Conservation (phyloP, 2,888 invertebrate genomes). For the Drosophila vallismaia region DNA sequence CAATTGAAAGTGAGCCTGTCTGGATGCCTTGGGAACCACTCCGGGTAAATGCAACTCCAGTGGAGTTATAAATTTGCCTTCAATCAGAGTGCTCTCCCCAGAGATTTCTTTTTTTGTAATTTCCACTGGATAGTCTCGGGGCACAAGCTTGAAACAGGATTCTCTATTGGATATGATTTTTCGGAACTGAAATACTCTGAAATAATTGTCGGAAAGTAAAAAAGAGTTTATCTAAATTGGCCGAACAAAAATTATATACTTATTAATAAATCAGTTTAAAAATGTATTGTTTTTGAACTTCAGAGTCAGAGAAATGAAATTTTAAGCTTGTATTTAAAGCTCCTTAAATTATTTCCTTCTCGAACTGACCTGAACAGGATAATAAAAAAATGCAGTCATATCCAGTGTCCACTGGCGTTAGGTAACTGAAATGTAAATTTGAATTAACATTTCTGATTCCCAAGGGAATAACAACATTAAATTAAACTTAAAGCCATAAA, state of each 20-base stretch:
- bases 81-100: slow-evolving; percentile 89
- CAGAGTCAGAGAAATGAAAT: background rate
- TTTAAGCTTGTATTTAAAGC: background rate
- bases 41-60: slow-evolving; percentile 92
- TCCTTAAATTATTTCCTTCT: background rate
- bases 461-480: background rate
- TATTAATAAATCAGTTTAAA: background rate
- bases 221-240: slow-evolving; percentile 1
- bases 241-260: background rate
- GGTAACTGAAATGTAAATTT: slow-evolving; percentile 34
- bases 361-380: slow-evolving; percentile 22
- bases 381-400: slow-evolving; percentile 17
- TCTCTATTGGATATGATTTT: slow-evolving; percentile 94
- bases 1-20: slow-evolving; percentile 93
- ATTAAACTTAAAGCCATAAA: slow-evolving; percentile 7
- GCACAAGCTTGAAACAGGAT: slow-evolving; percentile 91
- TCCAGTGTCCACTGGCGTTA: slow-evolving; percentile 28
- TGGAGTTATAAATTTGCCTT: slow-evolving; percentile 95
- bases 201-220: slow-evolving; percentile 78
- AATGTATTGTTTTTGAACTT: slow-evolving; percentile 5
- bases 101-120: slow-evolving; percentile 93
- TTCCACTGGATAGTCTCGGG: slow-evolving; percentile 92
- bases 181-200: slow-evolving; percentile 95
- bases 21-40: slow-evolving; percentile 92
- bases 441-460: background rate